These are phyloP conservation scores for Ophthalmolycus amberensis DNA, from an alignment of 2,113 vertebrate species.

Conservation along the genomic window DNA sequence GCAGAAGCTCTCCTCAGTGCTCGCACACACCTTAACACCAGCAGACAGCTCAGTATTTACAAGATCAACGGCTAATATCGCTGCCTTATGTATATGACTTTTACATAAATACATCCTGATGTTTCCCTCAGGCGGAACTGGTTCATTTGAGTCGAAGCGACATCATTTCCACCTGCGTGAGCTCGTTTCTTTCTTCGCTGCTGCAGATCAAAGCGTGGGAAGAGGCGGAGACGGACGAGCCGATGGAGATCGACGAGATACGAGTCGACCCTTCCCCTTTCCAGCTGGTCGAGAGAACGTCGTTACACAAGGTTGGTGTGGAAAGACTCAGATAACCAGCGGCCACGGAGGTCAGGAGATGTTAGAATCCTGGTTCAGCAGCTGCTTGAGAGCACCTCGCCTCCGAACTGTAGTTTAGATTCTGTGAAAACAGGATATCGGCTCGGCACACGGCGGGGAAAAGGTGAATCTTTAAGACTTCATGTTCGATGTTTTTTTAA, in stretches of 20 bases:
- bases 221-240: conserved; percentile 87
- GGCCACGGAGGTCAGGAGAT: too few relatives aligned
- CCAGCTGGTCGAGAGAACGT: conserved; percentile 95
- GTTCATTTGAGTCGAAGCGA: not conserved
- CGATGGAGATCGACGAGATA: conserved; percentile 90
- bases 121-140: conserved; percentile 9
- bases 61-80: not conserved
- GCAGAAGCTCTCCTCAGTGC: not conserved
- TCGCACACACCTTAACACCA: not conserved
- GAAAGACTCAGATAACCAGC: not conserved
- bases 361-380: not conserved
- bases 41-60: not conserved
- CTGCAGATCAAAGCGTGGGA: conserved; percentile 93
- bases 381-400: not conserved
- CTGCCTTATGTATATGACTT: not conserved
- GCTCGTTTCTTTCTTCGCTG: conserved; percentile 35
- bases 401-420: not conserved
- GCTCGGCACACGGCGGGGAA: not conserved
- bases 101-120: not conserved
- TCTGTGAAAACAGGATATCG: not conserved
- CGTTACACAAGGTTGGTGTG: conserved; percentile 89
- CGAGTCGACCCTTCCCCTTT: conserved; percentile 93
- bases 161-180: conserved; percentile 4
- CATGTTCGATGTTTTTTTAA: not conserved
- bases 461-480: not conserved